phyloP scores from a whole-genome alignment of 2,797 vertebrate genomes.

The Centropyge bicolor region DNA sequence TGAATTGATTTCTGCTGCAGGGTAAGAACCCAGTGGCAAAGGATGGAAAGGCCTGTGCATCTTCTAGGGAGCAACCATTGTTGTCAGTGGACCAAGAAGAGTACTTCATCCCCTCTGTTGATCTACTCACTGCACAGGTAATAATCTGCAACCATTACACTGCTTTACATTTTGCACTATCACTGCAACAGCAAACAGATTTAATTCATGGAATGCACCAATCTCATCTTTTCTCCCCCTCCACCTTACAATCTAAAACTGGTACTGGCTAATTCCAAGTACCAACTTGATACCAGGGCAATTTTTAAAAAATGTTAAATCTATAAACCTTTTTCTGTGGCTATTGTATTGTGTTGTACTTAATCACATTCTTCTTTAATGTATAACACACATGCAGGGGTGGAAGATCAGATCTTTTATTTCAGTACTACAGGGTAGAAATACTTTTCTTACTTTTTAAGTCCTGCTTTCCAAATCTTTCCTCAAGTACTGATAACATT shows the following conservation, averaged over 20 bases:
- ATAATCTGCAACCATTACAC: background rate
- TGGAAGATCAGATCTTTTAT: no score
- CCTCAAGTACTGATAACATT: background rate
- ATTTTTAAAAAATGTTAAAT: background rate
- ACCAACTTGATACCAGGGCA: background rate
- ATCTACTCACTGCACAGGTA: slow-evolving; percentile 98
- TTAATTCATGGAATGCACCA: background rate
- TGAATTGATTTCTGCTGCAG: slow-evolving; percentile 54
- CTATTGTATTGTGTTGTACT: no score
- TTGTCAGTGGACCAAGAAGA: slow-evolving; percentile 86
- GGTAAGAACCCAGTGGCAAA: slow-evolving; percentile 80
- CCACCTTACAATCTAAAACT: background rate
- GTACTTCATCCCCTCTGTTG: slow-evolving; percentile 95
- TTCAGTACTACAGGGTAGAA: no score
- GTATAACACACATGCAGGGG: no score
- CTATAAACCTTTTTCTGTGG: no score
- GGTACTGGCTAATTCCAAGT: no score
- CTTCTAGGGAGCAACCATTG: slow-evolving; percentile 77
- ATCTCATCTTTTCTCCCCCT: background rate
- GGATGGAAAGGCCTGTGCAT: slow-evolving; percentile 72
- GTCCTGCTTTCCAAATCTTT: no score
- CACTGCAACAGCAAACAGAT: background rate
- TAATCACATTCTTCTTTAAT: no score
- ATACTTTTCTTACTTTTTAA: no score
- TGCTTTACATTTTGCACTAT: no score